phyloP scores from a whole-genome alignment of 2,797 vertebrate species.

The Rachycentron canadum region DNA sequence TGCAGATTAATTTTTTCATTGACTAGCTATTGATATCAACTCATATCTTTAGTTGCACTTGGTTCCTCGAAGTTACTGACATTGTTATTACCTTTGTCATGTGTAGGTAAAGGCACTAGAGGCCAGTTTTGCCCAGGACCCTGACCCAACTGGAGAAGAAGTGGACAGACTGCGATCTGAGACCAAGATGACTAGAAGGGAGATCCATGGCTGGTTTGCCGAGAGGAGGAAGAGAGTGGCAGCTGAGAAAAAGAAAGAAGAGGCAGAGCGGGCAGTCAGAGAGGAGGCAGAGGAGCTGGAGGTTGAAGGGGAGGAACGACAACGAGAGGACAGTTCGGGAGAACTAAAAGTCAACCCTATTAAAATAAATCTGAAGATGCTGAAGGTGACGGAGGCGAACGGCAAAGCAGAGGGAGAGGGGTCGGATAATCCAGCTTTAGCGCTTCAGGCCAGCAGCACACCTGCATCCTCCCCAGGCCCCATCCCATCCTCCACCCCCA shows the following conservation, averaged over 20 bases:
- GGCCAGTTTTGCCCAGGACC: constrained; percentile 91
- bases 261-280: constrained; percentile 77
- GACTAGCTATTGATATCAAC: not conserved
- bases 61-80: not conserved
- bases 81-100: not conserved
- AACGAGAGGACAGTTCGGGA: constrained; percentile 76
- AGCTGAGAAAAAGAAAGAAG: constrained; percentile 87
- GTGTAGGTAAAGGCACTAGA: constrained; percentile 92
- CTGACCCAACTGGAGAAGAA: constrained; percentile 91
- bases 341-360: constrained; percentile 96
- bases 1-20: not conserved
- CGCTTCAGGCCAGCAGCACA: constrained; percentile 50
- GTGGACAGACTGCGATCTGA: constrained; percentile 92
- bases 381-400: constrained; percentile 94
- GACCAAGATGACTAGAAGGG: constrained; percentile 98
- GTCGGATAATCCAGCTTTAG: constrained; percentile 32
- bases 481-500: constrained; percentile 46
- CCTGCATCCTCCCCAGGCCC: constrained; percentile 47
- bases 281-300: constrained; percentile 84
- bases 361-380: constrained; percentile 98
- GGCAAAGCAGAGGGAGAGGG: constrained; percentile 85
- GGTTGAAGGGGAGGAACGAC: constrained; percentile 79
- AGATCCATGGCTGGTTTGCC: constrained; percentile 97
- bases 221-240: constrained; percentile 90
- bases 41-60: not conserved